Evolutionary conservation across 2,113 vertebrate genomes (phyloP).

Genomic region (Prietella phreatophila): DNA sequence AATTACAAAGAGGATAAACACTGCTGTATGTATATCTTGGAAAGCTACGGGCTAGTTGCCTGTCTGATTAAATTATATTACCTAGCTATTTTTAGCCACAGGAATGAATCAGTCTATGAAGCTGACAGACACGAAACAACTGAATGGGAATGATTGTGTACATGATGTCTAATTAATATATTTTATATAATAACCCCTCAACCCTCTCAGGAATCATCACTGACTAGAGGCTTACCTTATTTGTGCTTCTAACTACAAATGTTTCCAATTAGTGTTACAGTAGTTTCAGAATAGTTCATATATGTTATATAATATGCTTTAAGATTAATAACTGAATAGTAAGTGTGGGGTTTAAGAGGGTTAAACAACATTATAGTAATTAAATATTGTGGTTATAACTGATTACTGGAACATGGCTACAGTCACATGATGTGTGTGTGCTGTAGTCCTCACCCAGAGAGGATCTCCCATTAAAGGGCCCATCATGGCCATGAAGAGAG

Average conservation of each 20-base stretch:
- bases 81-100: not conserved
- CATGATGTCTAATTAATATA: not conserved
- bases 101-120: not conserved
- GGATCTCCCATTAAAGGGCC: slow-evolving; percentile 90
- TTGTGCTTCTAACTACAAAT: not conserved
- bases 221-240: not conserved
- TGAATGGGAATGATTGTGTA: not conserved
- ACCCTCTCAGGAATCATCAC: not conserved
- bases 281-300: not conserved
- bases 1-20: not conserved
- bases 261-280: not conserved
- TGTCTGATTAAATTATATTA: not conserved
- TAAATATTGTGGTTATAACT: not conserved
- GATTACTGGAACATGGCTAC: not conserved
- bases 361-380: not conserved
- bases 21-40: not conserved
- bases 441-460: slow-evolving; percentile 82
- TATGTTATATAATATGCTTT: not conserved
- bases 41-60: not conserved
- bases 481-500: slow-evolving; percentile 93
- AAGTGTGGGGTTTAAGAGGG: not conserved
- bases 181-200: not conserved
- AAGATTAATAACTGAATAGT: not conserved
- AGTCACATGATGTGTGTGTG: not conserved
- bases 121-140: not conserved